Base-by-base conservation (phyloP, 2,888 invertebrate genomes). In the Mesorhabditis belari region DNA sequence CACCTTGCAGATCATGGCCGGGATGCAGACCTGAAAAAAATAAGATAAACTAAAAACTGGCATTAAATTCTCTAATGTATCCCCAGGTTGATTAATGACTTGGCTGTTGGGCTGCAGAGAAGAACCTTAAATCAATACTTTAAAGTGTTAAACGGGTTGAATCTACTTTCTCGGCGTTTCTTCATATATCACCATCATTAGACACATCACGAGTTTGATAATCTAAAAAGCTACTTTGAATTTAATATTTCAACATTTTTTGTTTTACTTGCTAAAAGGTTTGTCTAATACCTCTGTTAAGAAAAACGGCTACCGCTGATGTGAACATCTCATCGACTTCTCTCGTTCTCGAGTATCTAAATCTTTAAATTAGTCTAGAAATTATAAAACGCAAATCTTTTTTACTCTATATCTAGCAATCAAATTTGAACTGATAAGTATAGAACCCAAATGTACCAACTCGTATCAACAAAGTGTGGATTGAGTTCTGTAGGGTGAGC, bases 1-100 rank as follows among this genome's bases (percentile, higher is more conserved):
- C 66, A 98, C 84, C 58, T 92, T 89, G 81, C 98, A 98, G 1
- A 96, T 87, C 78, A 95, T 86, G 0, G 96, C 93, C 58, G 96
- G 96, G 60, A 98, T 89, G 77, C 77, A 77, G 12, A 77, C 77
- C 51, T 50, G 19, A 21, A n/a, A n/a, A 23, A 54, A 54, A 6
- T 24, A 27, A 54, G 12, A 12, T 9, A 54, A n/a, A n/a, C n/a
- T n/a, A n/a, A n/a, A n/a, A n/a, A n/a, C n/a, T n/a, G n/a, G n/a
- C n/a, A n/a, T n/a, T n/a, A n/a, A n/a, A n/a, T n/a, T n/a, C n/a
- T n/a, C 77, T 55, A 77, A 54, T 3, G 77, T 77, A 57, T 77
- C 77, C 35, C 61, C 60, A 1, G 77, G 77, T 51, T 77, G 77
- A 12, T 64, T 59, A 6, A 74, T 54, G 2, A 77, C 66, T 60